Evolutionary conservation across 2,797 vertebrate species (phyloP).

Genomic region (Nasua narica): DNA sequence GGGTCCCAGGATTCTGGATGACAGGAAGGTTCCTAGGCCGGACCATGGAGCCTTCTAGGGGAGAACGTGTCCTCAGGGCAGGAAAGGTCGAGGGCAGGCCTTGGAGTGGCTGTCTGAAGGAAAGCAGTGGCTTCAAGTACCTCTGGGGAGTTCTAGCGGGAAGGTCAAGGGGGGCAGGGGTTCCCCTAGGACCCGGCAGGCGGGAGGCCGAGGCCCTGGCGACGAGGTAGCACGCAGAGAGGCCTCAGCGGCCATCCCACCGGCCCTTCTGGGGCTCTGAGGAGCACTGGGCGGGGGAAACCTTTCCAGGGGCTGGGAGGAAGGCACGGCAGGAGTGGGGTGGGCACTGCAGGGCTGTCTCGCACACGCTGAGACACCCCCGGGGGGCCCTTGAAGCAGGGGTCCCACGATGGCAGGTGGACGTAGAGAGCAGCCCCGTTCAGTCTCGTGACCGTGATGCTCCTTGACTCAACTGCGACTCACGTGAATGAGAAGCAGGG

Average conservation of each 20-base stretch:
- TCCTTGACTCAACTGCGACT: neutral
- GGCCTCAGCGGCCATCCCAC: accelerated
- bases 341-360: accelerated
- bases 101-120: neutral
- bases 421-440: neutral
- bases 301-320: neutral
- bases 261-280: neutral
- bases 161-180: neutral
- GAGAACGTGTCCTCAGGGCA: neutral
- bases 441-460: accelerated
- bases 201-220: neutral
- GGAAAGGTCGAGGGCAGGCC: neutral
- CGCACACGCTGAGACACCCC: accelerated
- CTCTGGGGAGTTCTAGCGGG: neutral
- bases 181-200: neutral
- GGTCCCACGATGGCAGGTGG: neutral
- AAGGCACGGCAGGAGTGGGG: neutral
- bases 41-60: neutral
- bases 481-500: neutral
- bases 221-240: accelerated
- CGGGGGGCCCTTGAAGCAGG: too few species aligned
- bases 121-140: neutral
- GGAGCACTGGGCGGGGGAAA: accelerated
- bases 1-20: neutral
- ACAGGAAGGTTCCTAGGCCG: neutral